Evolutionary conservation across 1,140 invertebrate genomes (phyloP).

Genomic region (Drosophila truncata): DNA sequence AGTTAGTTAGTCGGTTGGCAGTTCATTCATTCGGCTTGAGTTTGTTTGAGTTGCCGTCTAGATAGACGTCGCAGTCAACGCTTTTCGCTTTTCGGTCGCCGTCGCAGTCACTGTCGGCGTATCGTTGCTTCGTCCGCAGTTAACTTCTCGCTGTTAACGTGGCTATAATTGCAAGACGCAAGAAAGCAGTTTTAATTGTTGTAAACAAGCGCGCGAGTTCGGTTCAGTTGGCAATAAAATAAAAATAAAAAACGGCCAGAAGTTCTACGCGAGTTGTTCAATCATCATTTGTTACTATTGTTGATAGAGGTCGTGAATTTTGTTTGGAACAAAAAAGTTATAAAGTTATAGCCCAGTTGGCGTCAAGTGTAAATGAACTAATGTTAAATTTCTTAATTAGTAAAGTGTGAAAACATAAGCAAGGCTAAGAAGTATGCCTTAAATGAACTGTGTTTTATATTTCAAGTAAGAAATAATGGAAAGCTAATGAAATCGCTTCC

Average conservation of each 20-base stretch:
- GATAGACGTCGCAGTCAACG: slow-evolving; percentile 43
- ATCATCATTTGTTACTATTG: slow-evolving; percentile 29
- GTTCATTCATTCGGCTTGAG: slow-evolving; percentile 31
- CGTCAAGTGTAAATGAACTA: slow-evolving; percentile 2
- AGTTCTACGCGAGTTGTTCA: slow-evolving; percentile 29
- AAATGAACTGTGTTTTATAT: too few relatives aligned
- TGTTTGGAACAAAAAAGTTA: slow-evolving; percentile 2
- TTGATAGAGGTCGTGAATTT: slow-evolving; percentile 58
- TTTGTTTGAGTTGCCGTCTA: slow-evolving; percentile 50
- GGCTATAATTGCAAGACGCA: slow-evolving; percentile 71
- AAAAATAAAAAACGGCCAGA: slow-evolving; percentile 5
- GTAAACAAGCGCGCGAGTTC: slow-evolving; percentile 75
- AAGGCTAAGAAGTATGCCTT: background rate
- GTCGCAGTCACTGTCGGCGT: slow-evolving; percentile 36
- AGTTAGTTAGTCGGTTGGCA: slow-evolving; percentile 15
- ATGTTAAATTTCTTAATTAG: slow-evolving; percentile 2
- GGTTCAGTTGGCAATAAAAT: slow-evolving; percentile 46
- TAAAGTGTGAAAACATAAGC: slow-evolving; percentile 4
- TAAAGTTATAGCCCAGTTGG: background rate
- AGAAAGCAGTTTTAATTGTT: slow-evolving; percentile 74
- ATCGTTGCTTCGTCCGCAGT: slow-evolving; percentile 44
- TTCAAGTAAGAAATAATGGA: background rate
- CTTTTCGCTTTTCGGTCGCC: slow-evolving; percentile 12
- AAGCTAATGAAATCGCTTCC: slow-evolving; percentile 45
- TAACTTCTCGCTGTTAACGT: slow-evolving; percentile 65